Base-by-base conservation (phyloP, 1,140 invertebrate genomes). In the Rhyzopertha dominica region DNA sequence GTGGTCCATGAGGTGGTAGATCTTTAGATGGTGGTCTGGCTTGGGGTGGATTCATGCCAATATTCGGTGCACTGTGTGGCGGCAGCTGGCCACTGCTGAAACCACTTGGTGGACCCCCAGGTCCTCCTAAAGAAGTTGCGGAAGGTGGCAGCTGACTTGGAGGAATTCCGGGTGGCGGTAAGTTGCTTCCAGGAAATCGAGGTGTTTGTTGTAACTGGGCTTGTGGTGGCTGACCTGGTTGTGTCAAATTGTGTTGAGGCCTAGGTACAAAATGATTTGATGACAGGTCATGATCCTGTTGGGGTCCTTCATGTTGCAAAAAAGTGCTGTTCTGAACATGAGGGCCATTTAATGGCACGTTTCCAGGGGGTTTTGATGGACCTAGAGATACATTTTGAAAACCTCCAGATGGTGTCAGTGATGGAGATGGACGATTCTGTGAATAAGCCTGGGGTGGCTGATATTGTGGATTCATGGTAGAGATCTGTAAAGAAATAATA, bases 401-500 rank as follows among this genome's bases (percentile, higher is more conserved):
- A 25, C 24, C 50, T 48, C 38, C 24, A 19, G 49, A 26, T 32
- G 46, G 40, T 19, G 43, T 25, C 28, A 50, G 40, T 26, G 36
- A 9, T 32, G 34, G 49, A 18, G 43, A 30, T 5, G 45, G 19
- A 17, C 41, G 36, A 42, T 35, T 45, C 28, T 31, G 24, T 41
- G 25, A 36, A 36, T 51, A 47, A 37, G 42, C 41, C 40, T 56
- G 54, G 23, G 37, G 5, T 10, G 30, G 30, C 24, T 19, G 14
- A 43, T 59, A 65, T 35, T 63, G 59, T 19, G 62, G 56, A 54
- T 67, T 64, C 65, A 67, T 67, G 36, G 24, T 51, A 25, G 43
- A 38, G 12, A 8, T 50, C 39, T 39, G 9, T 18, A 47, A 45
- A 48, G 46, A 40, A 28, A 40, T 9, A 38, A 47, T 9, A 39